These are phyloP conservation scores for Caenorhabditis sp. DNA, from an alignment of 2,888 invertebrate species.

Conservation along the genomic window DNA sequence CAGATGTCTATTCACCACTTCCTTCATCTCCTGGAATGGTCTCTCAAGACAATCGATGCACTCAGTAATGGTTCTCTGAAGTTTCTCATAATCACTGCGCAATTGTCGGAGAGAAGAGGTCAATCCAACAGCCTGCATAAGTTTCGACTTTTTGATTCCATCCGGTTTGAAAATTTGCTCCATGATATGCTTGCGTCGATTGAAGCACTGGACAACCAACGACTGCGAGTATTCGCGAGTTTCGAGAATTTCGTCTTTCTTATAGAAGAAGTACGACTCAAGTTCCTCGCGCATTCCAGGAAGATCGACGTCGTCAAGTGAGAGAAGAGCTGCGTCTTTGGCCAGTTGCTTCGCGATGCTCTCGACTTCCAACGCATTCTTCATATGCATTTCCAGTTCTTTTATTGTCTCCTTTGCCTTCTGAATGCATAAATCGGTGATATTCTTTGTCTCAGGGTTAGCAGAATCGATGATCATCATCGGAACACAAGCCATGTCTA, in stretches of 20 bases:
- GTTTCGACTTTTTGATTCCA: conserved; percentile 16
- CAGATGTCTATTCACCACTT: conserved; percentile 27
- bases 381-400: conserved; percentile 37
- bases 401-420: conserved; percentile 32
- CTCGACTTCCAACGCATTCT: conserved; percentile 29
- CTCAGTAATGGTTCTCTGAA: conserved; percentile 47
- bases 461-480: conserved; percentile 30
- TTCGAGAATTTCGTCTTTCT: conserved; percentile 26
- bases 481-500: conserved; percentile 48
- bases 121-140: conserved; percentile 24
- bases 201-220: conserved; percentile 46
- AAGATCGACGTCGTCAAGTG: conserved; percentile 49
- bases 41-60: conserved; percentile 53
- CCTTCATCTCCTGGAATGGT: conserved; percentile 69
- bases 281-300: conserved; percentile 63
- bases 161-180: conserved; percentile 47
- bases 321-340: conserved; percentile 31
- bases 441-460: conserved; percentile 14
- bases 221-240: conserved; percentile 42
- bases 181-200: conserved; percentile 36
- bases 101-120: conserved; percentile 24
- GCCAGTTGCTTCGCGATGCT: conserved; percentile 28
- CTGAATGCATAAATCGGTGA: conserved; percentile 36
- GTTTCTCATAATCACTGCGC: conserved; percentile 11
- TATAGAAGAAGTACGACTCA: conserved; percentile 35